Conservation (phyloP, 2,113 vertebrate genomes). For the human region DNA sequence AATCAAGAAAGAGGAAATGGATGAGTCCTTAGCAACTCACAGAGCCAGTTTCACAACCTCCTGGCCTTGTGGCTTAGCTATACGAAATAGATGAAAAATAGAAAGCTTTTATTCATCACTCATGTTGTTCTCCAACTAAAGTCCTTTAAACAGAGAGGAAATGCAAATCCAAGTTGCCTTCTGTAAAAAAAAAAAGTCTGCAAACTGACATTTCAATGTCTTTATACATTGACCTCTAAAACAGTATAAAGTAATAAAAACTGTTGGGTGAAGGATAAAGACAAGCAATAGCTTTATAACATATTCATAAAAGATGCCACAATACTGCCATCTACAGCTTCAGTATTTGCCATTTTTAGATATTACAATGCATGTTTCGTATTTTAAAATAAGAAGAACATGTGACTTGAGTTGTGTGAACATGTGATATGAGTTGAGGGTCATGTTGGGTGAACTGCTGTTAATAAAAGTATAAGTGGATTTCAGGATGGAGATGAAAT, state of each 20-base stretch:
- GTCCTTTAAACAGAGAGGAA: not conserved
- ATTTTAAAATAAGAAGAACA: not conserved
- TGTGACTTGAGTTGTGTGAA: not conserved
- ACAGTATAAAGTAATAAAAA: not conserved
- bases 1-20: not conserved
- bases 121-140: not conserved
- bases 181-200: not conserved
- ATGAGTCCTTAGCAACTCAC: not conserved
- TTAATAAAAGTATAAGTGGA: not conserved
- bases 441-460: not conserved
- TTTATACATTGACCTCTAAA: slow-evolving; percentile 13
- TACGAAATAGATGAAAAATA: not conserved
- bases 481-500: not conserved
- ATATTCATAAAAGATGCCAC: not conserved
- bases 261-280: not conserved
- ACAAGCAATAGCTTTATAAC: not conserved
- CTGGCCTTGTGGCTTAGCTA: not conserved
- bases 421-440: not conserved
- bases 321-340: slow-evolving; percentile 41
- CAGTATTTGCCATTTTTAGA: not conserved
- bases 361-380: not conserved
- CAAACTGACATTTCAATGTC: slow-evolving; percentile 39
- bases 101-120: not conserved
- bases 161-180: slow-evolving; percentile 6
- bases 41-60: not conserved